Conservation (phyloP, 2,113 vertebrate species). For the Aldabrachelys gigantea region DNA sequence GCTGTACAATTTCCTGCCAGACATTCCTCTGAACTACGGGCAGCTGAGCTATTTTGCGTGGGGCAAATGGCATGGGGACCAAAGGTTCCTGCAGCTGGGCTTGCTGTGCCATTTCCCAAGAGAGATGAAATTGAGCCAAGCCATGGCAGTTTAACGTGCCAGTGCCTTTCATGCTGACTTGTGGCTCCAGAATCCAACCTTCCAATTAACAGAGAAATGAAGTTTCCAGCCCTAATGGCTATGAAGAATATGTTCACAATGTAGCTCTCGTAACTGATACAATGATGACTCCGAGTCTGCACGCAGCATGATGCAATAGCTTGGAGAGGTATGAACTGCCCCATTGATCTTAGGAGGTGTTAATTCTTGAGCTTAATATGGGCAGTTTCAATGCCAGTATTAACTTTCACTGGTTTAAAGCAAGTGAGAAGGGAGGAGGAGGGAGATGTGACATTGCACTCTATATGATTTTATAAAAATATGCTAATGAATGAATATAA, state of each 20-base stretch:
- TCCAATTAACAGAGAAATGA: not conserved
- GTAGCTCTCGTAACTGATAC: not conserved
- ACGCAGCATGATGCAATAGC: not conserved
- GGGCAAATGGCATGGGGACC: not conserved
- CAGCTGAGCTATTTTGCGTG: not conserved
- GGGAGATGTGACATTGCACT: too few relatives aligned
- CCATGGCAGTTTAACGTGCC: not conserved
- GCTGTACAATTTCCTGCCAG: not conserved
- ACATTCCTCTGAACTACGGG: not conserved
- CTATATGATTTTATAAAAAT: too few relatives aligned
- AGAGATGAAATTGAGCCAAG: fast-evolving
- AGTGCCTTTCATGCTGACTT: not conserved
- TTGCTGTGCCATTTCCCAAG: not conserved
- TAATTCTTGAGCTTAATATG: slow-evolving; percentile 28
- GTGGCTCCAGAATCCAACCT: not conserved
- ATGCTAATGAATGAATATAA: too few relatives aligned
- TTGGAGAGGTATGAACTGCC: not conserved
- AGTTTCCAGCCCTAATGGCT: not conserved
- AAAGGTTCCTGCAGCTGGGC: not conserved
- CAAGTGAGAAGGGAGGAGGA: not conserved
- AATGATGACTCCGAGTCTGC: not conserved
- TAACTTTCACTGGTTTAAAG: not conserved
- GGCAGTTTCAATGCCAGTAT: fast-evolving
- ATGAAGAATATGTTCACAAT: not conserved
- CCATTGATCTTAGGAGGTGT: not conserved